Base-by-base conservation (phyloP, 2,797 vertebrate species). In the Sarcoramphus papa region DNA sequence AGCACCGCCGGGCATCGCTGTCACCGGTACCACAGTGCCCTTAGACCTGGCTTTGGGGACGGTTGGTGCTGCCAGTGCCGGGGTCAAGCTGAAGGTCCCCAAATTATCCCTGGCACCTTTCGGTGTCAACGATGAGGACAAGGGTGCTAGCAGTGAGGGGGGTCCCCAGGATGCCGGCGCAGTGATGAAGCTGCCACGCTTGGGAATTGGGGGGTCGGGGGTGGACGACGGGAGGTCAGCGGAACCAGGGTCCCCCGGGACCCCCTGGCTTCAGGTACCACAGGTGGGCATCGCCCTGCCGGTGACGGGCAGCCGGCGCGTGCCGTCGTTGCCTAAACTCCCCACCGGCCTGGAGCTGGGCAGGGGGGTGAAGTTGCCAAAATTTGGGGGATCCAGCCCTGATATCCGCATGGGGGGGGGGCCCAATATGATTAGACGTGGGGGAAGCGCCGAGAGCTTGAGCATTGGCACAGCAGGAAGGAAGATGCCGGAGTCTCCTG, bases 21-120 rank as follows among this genome's bases (percentile, higher is more conserved):
- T 35, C 31, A 5, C 70, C 2, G 4, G 24, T 11, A 45, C 72
- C 22, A 0, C 28, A 1, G 63, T 10, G 5, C 54, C 64, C 47
- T 37, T 53, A 16, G 84, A 62, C 22, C 33, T 45, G 54, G 54
- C 53, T 31, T 19, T 60, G 73, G 84, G 75, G 88, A 35, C 17
- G 2, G 9, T 67, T 82, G 59, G 78, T 25, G n/a, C 88, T 6
- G 41, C 83, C 2, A 88, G 91, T 22, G 93, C 35, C 3, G 30
- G 92, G 17, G 20, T 79, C 76, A 98, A 97, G 85, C 59, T 96
- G 48, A 98, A 98, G 97, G 97, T 97, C n/a, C 98, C 98, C 18
- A 98, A 98, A 95, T 98, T 99, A 56, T 96, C 98, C 47, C 88
- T 99, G 92, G 98, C 98, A 10, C 98, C 98, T 88, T 98, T 99